These are phyloP conservation scores for Xiphorhynchus erythropygius DNA, from an alignment of 2,797 vertebrate genomes.

Conservation along the genomic window DNA sequence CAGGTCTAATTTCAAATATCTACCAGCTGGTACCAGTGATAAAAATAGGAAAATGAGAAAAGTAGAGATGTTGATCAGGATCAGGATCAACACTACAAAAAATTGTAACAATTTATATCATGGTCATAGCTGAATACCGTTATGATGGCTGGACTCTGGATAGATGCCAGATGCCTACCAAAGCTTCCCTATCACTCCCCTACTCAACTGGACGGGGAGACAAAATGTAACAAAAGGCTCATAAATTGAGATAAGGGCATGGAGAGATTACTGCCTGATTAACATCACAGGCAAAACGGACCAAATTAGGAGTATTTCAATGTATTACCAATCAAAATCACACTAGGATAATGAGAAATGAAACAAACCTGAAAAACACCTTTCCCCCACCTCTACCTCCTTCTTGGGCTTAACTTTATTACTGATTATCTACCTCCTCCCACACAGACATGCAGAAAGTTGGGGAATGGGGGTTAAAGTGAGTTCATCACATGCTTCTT, in stretches of 20 bases:
- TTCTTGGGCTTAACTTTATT: neutral
- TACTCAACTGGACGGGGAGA: neutral
- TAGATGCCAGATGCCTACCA: neutral
- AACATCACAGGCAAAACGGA: neutral
- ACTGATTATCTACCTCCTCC: neutral
- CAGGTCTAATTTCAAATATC: conserved; percentile 52
- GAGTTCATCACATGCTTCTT: neutral
- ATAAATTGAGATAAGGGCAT: neutral
- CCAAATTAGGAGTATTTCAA: neutral
- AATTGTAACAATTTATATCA: neutral
- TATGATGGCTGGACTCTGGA: neutral
- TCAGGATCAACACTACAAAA: neutral
- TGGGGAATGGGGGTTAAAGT: neutral
- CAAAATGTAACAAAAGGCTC: neutral
- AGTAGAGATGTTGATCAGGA: neutral
- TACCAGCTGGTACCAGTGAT: conserved; percentile 45
- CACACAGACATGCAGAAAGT: neutral
- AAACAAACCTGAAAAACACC: neutral
- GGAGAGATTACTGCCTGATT: neutral
- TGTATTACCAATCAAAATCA: neutral
- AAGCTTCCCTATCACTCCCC: neutral
- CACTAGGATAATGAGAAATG: neutral
- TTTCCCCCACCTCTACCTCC: neutral
- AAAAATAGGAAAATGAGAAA: conserved; percentile 33
- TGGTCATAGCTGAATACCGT: neutral